A percentile compares a stretch with the other conserved stretches of the same genome.
Evolutionary conservation across 2,888 invertebrate species (phyloP).

Genomic region (Agrilus mali): DNA sequence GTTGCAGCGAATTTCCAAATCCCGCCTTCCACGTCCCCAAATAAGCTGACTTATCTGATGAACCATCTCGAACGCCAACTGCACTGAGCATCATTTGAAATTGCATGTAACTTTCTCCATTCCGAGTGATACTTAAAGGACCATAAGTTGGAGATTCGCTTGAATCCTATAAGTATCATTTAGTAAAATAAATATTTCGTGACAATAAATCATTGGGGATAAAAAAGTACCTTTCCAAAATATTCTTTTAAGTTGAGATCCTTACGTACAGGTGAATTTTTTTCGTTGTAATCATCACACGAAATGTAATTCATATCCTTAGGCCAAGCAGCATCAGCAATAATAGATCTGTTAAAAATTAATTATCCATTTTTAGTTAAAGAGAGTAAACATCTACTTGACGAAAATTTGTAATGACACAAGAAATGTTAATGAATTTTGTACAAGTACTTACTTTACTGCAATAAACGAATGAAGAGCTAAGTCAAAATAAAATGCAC

Average conservation of each 20-base stretch:
- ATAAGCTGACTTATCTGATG: conserved; percentile 54
- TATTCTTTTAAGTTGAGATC: conserved; percentile 57
- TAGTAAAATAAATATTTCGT: neutral
- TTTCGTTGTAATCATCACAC: conserved; percentile 69
- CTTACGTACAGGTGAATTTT: conserved; percentile 56
- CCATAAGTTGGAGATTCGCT: conserved; percentile 59
- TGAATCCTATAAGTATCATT: conserved; percentile 19
- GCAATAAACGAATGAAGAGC: conserved; percentile 59
- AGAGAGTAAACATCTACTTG: too few relatives aligned
- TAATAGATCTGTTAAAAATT: conserved; percentile 46
- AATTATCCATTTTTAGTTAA: too few relatives aligned
- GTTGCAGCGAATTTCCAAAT: conserved; percentile 50
- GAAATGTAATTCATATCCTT: conserved; percentile 58
- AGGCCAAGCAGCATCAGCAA: conserved; percentile 61
- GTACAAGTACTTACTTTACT: conserved; percentile 47
- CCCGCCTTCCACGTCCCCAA: conserved; percentile 72
- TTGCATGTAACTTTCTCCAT: conserved; percentile 63
- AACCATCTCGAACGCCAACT: conserved; percentile 58
- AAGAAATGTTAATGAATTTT: too few relatives aligned
- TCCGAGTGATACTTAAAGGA: conserved; percentile 46
- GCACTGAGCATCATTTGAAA: conserved; percentile 61
- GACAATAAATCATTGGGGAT: neutral
- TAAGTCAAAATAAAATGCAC: conserved; percentile 82
- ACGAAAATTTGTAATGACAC: too few relatives aligned
- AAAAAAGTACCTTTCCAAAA: conserved; percentile 45